These are phyloP conservation scores for Cataglyphis livida DNA, from an alignment of 2,888 invertebrate genomes.

Conservation along the genomic window DNA sequence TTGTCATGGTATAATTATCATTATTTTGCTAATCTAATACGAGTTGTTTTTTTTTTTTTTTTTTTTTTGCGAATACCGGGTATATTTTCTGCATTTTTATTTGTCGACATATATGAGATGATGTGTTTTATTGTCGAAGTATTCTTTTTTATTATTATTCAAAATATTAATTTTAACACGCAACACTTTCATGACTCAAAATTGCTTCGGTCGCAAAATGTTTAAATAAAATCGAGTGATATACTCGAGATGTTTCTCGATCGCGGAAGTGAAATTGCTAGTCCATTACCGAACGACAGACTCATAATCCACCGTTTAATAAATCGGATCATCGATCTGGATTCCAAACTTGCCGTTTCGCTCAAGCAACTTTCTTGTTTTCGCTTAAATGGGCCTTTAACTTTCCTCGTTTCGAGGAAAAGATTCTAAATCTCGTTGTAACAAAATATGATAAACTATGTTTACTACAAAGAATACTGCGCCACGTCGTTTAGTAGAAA, in stretches of 20 bases:
- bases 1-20: neutral
- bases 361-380: conserved; percentile 45
- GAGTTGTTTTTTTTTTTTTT: no score
- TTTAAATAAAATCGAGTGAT: conserved; percentile 1
- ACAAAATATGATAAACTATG: conserved; percentile 33
- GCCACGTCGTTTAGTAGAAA: conserved; percentile 12
- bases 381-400: conserved; percentile 42
- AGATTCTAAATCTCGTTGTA: conserved; percentile 37
- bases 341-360: conserved; percentile 48
- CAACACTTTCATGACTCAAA: neutral
- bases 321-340: conserved; percentile 54
- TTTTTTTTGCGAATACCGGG: neutral
- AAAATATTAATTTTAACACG: neutral
- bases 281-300: conserved; percentile 34
- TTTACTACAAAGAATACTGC: conserved; percentile 26
- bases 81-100: neutral
- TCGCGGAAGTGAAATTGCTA: conserved; percentile 49
- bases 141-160: neutral
- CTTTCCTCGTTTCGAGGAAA: conserved; percentile 43
- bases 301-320: conserved; percentile 44
- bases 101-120: neutral
- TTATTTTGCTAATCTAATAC: neutral
- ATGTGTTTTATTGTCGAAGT: neutral
- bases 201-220: neutral
- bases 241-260: conserved; percentile 22